phyloP scores from a whole-genome alignment of 2,797 vertebrate species.

The Tragelaphus oryx region DNA sequence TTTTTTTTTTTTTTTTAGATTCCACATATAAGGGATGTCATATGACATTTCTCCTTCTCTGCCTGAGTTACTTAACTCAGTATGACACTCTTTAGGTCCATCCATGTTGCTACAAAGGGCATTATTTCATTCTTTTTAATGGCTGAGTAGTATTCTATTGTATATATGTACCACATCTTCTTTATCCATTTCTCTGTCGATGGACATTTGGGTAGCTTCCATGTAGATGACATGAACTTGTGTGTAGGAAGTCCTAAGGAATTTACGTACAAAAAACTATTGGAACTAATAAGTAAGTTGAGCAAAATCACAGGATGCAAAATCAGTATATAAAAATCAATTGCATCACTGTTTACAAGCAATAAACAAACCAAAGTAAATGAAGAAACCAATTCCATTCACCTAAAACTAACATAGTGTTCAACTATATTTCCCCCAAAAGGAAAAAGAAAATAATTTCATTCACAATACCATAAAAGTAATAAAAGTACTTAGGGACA shows the following conservation, averaged over 20 bases:
- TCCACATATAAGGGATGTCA: neutral
- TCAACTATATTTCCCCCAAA: neutral
- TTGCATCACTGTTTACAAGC: neutral
- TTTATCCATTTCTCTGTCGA: neutral
- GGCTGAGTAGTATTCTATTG: neutral
- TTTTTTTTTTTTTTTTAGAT: neutral
- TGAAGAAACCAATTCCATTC: slow-evolving; percentile 20
- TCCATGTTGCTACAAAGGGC: neutral
- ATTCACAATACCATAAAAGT: neutral
- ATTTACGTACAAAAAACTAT: neutral
- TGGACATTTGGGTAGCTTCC: neutral
- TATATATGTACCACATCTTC: neutral
- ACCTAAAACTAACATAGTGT: neutral
- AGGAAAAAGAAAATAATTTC: neutral
- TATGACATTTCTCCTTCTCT: neutral
- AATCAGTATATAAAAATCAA: neutral
- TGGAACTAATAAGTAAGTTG: neutral
- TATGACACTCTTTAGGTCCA: neutral
- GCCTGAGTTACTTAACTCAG: neutral
- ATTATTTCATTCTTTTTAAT: neutral
- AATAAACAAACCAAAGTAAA: slow-evolving; percentile 3
- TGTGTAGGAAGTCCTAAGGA: slow-evolving; percentile 5
- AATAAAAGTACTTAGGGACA: neutral
- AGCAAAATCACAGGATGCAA: neutral
- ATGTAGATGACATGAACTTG: slow-evolving; percentile 5